Conservation (phyloP, 2,888 invertebrate genomes). For the Drosophila infuscata region DNA sequence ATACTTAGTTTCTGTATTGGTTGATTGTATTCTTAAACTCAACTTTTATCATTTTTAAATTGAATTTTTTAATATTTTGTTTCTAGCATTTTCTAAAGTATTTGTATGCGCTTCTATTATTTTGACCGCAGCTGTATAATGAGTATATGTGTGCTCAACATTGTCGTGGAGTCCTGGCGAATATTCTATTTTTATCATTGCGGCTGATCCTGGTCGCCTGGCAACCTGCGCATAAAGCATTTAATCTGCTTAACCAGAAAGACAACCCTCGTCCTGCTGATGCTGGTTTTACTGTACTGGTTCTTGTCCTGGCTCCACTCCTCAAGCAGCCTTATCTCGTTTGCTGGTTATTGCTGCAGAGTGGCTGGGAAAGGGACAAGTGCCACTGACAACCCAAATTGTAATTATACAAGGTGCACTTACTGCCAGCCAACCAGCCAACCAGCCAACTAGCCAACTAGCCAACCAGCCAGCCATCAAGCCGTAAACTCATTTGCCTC, state of each 20-base stretch:
- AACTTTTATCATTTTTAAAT: not conserved
- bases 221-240: constrained; percentile 60
- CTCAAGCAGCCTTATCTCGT: constrained; percentile 31
- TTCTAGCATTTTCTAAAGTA: not conserved
- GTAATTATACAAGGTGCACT: constrained; percentile 54
- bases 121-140: not conserved
- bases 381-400: constrained; percentile 46
- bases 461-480: not conserved
- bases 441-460: not conserved
- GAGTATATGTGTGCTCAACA: not conserved
- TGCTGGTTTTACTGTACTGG: not conserved
- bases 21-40: not conserved
- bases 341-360: constrained; percentile 18
- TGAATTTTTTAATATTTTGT: not conserved
- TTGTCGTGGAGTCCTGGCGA: constrained; percentile 14
- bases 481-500: constrained; percentile 10
- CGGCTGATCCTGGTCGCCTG: constrained; percentile 69
- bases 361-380: not conserved
- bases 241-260: constrained; percentile 70
- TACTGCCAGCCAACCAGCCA: constrained; percentile 28
- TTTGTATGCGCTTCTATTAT: not conserved
- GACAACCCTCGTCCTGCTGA: constrained; percentile 5
- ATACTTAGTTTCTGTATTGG: not conserved
- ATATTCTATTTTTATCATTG: constrained; percentile 66
- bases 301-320: not conserved